Base-by-base conservation (phyloP, 1,140 invertebrate genomes). In the Streblospio benedicti region DNA sequence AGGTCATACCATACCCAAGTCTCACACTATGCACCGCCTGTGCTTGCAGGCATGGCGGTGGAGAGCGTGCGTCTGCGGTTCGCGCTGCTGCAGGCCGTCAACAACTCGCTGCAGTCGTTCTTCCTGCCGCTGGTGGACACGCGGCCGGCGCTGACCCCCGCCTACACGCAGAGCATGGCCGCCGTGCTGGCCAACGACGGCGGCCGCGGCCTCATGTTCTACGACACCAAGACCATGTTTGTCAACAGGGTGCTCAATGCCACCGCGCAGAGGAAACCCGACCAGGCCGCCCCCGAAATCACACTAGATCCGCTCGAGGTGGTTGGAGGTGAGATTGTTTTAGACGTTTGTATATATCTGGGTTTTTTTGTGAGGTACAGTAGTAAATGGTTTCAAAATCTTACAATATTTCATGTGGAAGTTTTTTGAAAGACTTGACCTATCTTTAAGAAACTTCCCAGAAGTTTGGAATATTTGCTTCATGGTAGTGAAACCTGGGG, bases 281-380 rank as follows among this genome's bases (percentile, higher is more conserved):
- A 76, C 55, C 73, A 76, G 62, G 71, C 75, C n/a, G 72, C 73
- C 5, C 75, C 75, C 14, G 75, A 77, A 53, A 72, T 77, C 32
- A 70, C 65, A 18, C 64, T 76, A 16, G 73, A 77, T 64, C 75
- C 74, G 5, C 63, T 77, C 12, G 74, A 76, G 54, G 68, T 43
- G 57, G 67, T 77, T 47, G 69, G 67, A 57, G 70, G 75, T 76
- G 59, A 60, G 63, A n/a, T n/a, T n/a, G n/a, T n/a, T n/a, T n/a
- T n/a, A n/a, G n/a, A n/a, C n/a, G n/a, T 60, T 4, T 57, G 18
- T 44, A 16, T 38, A 47, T 16, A n/a, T 44, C 12, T 38, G 33
- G n/a, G 33, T 43, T 56, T 30, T 25, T 12, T 14, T 14, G n/a
- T 41, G 38, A n/a, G 38, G 12, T 41, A n/a, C n/a, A n/a, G n/a